Evolutionary conservation across 2,888 invertebrate species (phyloP), one percentile per base, ranked within the genome.

Genomic region (Melanostoma scalare): DNA sequence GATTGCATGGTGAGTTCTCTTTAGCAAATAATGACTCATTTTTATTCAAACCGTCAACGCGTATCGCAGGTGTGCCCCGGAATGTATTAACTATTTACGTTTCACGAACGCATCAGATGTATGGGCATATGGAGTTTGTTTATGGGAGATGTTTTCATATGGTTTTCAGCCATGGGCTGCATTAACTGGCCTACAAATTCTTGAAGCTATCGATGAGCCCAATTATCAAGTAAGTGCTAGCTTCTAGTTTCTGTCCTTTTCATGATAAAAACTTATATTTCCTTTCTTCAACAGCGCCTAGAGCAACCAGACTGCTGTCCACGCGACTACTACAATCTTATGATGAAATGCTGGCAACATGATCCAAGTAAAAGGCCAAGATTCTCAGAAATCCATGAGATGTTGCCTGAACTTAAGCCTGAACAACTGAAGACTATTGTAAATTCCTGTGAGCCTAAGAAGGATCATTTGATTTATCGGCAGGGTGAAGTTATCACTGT

Each of bases 81-180:
- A 99, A 92, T 98, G 98, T 90, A 99, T 99, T 87, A 96, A 97
- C 86, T 99, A 96, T 90, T 93, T 99, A 79, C 95, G 97, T 76
- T 99, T 99, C 90, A 99, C 99, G 1, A 97, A 98, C 5, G 95
- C 98, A 4, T 98, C 98, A 73, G 99, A 99, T 89, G 98, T 99
- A 0, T 99, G 99, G 99, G 98, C 99, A 0, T 99, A 96, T 90
- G 99, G 97, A 3, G 97, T 99, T 0, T 98, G 98, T n/a, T 92
- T 99, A 0, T 99, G 99, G 99, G 99, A 99, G 91, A 97, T 99
- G 97, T 99, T 99, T 91, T 97, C 98, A 0, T 99, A 99, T 89
- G 99, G 99, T 0, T 97, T 98, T 90, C 98, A 99, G 91, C 99
- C 99, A 0, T 99, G 99, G 99, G 96, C 97, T 0, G 98, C 97